Percentiles rank a stretch among this genome's conserved stretches.
These are phyloP conservation scores for Sphaerodactylus townsendi DNA, from an alignment of 2,113 vertebrate genomes.

Conservation along the genomic window DNA sequence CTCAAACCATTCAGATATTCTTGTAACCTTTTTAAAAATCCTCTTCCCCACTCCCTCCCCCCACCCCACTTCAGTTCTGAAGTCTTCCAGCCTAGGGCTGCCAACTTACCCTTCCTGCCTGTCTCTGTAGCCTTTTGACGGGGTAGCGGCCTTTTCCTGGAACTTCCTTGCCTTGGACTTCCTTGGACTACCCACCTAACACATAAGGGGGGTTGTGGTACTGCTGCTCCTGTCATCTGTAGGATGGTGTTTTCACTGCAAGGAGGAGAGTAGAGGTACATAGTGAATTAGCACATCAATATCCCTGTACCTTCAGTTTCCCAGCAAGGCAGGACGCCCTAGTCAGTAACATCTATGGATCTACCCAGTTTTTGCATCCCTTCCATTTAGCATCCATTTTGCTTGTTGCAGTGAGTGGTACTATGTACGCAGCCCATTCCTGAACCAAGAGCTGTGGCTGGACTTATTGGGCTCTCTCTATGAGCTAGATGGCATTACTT, in stretches of 20 bases:
- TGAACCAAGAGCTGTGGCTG: conserved; percentile 44
- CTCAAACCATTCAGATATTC: background rate
- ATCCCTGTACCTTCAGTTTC: background rate
- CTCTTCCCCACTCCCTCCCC: background rate
- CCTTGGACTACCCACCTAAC: background rate
- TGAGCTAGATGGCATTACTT: conserved; percentile 66
- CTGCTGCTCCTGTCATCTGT: background rate
- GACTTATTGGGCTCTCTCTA: conserved; percentile 75
- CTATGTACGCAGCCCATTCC: conserved; percentile 74
- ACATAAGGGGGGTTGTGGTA: background rate
- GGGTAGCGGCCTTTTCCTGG: background rate
- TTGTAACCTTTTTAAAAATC: too few species aligned
- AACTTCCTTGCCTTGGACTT: background rate
- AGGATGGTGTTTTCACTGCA: background rate
- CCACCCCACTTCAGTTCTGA: background rate
- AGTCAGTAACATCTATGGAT: too few species aligned
- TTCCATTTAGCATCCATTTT: conserved; percentile 3
- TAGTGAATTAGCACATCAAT: background rate
- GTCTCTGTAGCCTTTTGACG: background rate
- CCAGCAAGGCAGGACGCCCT: background rate
- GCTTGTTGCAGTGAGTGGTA: conserved; percentile 73
- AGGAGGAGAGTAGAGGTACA: background rate
- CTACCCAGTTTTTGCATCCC: background rate
- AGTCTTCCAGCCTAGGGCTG: background rate
- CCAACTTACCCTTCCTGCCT: background rate